phyloP scores from a whole-genome alignment of 2,797 vertebrate genomes.

The Neopelma chrysocephalum region DNA sequence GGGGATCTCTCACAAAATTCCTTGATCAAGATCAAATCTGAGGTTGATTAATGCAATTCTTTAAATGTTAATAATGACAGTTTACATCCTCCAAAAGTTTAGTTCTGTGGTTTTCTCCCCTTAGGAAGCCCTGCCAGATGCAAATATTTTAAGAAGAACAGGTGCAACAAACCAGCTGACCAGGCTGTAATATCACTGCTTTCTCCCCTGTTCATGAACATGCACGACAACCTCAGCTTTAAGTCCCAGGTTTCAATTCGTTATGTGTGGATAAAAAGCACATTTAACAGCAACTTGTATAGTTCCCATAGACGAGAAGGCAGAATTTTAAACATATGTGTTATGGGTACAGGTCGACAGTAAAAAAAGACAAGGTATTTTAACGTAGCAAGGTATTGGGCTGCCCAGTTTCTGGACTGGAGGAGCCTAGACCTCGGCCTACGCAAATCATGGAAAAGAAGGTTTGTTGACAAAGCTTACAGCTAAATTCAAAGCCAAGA shows the following conservation, averaged over 20 bases:
- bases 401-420: not conserved
- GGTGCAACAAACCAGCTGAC: not conserved
- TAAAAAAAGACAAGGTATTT: not conserved
- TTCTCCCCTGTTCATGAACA: not conserved
- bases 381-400: not conserved
- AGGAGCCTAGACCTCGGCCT: not conserved
- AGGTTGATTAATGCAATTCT: not conserved
- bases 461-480: not conserved
- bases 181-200: not conserved
- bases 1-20: not conserved
- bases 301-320: accelerated
- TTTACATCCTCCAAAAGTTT: not conserved
- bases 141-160: not conserved
- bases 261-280: not conserved
- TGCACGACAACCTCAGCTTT: not conserved
- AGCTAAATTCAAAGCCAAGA: not conserved
- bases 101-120: not conserved
- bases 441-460: accelerated
- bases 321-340: not conserved
- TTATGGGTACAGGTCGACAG: not conserved
- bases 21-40: not conserved
- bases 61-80: not conserved
- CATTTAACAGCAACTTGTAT: not conserved
- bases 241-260: not conserved
- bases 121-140: not conserved